phyloP scores from a whole-genome alignment of 2,888 invertebrate genomes.

The Drosophila birchii region DNA sequence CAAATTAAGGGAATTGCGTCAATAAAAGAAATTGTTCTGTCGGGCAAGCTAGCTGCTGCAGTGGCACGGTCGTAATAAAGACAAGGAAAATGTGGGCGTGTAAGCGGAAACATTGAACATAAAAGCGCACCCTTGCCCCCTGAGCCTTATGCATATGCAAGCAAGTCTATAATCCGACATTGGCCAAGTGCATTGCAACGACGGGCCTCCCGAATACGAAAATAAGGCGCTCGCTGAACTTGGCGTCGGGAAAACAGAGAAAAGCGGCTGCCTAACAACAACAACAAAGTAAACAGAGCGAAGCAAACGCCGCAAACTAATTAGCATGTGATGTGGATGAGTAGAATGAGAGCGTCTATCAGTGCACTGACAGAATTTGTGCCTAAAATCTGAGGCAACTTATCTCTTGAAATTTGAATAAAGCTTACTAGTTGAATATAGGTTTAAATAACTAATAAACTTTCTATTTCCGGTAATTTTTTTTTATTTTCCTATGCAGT shows the following conservation, averaged over 20 bases:
- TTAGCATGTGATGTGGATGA: constrained; percentile 64
- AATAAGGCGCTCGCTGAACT: constrained; percentile 48
- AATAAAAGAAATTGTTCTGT: constrained; percentile 43
- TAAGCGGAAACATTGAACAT: constrained; percentile 32
- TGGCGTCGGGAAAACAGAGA: constrained; percentile 54
- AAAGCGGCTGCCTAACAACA: constrained; percentile 16
- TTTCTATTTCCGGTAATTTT: accelerated
- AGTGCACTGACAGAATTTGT: neutral
- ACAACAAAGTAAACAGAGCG: constrained; percentile 62
- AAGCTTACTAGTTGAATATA: neutral
- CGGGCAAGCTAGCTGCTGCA: constrained; percentile 5
- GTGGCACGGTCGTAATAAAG: constrained; percentile 20
- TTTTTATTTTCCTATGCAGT: neutral
- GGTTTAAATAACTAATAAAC: neutral
- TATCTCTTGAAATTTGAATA: neutral
- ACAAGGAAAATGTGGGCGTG: constrained; percentile 38
- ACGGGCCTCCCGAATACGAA: constrained; percentile 42
- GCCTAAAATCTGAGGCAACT: neutral
- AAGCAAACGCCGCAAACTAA: constrained; percentile 58
- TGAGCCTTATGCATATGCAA: neutral
- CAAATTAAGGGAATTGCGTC: constrained; percentile 46
- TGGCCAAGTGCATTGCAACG: constrained; percentile 29
- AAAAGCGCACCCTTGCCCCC: constrained; percentile 2
- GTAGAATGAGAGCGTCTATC: constrained; percentile 36
- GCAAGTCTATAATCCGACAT: constrained; percentile 1